These are phyloP conservation scores for Labeo calbasu DNA, from an alignment of 2,797 vertebrate genomes.

Conservation along the genomic window DNA sequence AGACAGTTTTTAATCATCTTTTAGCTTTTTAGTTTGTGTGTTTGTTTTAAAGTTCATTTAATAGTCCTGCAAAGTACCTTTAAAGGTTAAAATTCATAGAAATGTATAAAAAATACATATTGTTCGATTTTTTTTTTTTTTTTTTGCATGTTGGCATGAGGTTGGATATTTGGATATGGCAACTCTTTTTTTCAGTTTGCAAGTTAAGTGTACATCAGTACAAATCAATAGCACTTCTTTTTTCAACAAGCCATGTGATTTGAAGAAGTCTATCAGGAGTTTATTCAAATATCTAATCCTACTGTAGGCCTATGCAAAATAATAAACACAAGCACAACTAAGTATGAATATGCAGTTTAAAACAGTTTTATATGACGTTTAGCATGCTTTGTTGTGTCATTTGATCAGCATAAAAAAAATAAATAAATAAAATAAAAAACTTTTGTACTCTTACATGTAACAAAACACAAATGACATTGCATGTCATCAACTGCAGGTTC, in stretches of 20 bases:
- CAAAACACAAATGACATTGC: neutral
- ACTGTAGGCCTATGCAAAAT: neutral
- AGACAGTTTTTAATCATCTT: too few species aligned
- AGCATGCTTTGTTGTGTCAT: neutral
- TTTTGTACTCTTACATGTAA: too few species aligned
- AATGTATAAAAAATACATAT: too few species aligned
- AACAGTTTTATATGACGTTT: neutral
- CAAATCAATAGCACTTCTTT: neutral
- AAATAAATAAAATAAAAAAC: too few species aligned
- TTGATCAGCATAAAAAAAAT: neutral
- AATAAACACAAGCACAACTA: neutral
- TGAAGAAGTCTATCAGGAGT: neutral
- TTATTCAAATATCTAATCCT: neutral
- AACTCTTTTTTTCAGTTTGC: neutral
- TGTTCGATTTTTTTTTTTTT: neutral
- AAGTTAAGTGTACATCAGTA: neutral
- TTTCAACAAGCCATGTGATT: too few species aligned
- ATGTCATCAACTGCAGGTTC: neutral
- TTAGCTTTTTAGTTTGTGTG: too few species aligned
- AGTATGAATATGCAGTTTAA: neutral
- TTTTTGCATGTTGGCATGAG: too few species aligned
- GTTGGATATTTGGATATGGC: neutral
- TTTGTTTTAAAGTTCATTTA: too few species aligned
- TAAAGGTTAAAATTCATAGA: too few species aligned
- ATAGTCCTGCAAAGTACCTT: too few species aligned